Evolutionary conservation across 2,888 invertebrate genomes (phyloP).

Genomic region (Cataglyphis altisquamis): DNA sequence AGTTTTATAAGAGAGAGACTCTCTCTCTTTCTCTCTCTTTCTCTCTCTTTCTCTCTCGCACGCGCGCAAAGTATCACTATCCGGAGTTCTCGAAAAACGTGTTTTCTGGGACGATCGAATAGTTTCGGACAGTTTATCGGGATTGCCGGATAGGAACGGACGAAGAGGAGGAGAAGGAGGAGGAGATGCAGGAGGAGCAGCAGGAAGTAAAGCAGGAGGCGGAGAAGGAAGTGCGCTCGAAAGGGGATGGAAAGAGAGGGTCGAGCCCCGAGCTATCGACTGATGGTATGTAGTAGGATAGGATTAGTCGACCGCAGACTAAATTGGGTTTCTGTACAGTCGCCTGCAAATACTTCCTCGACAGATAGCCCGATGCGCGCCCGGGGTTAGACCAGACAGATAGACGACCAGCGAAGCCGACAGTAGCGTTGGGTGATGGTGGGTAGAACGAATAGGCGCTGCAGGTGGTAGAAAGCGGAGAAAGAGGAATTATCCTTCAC

Average conservation of each 20-base stretch:
- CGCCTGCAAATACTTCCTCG: conserved; percentile 82
- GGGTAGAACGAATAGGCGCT: conserved; percentile 34
- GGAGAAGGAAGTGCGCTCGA: conserved; percentile 28
- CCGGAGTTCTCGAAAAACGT: conserved; percentile 57
- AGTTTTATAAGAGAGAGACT: conserved; percentile 39
- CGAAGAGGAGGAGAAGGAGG: neutral
- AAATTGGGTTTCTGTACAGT: conserved; percentile 85
- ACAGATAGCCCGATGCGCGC: conserved; percentile 72
- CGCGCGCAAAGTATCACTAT: conserved; percentile 5
- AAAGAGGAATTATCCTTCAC: conserved; percentile 75
- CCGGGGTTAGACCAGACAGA: conserved; percentile 67
- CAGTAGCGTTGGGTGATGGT: conserved; percentile 25
- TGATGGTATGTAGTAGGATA: conserved; percentile 83
- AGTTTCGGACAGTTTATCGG: conserved; percentile 70
- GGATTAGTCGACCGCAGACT: conserved; percentile 85
- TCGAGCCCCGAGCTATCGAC: conserved; percentile 83
- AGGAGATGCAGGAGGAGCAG: conserved; percentile 6
- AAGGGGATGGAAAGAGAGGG: conserved; percentile 58
- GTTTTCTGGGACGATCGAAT: conserved; percentile 62
- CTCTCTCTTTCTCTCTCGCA: neutral
- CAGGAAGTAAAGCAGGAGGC: conserved; percentile 3
- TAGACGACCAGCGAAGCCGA: conserved; percentile 39
- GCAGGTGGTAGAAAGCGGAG: conserved; percentile 50
- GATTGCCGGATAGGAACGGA: conserved; percentile 38
- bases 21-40: too few relatives aligned